A percentile compares a stretch with the other conserved stretches of the same genome.
Conservation (phyloP, 2,797 vertebrate species). For the Pogoniulus pusillus region DNA sequence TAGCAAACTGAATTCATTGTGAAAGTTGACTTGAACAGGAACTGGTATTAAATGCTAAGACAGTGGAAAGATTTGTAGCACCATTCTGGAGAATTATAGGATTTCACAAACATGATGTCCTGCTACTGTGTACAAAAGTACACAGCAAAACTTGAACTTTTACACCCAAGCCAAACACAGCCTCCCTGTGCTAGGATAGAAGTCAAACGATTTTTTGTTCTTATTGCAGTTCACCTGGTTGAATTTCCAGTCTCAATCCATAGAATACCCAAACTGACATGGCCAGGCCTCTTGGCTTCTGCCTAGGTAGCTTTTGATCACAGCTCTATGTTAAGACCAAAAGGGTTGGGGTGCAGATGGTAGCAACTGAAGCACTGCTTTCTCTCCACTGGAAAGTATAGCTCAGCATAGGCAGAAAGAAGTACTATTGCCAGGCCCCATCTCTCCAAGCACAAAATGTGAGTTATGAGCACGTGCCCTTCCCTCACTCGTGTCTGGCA, state of each 20-base stretch:
- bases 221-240: neutral
- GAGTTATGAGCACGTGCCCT: too few species aligned
- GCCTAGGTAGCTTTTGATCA: too few species aligned
- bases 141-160: neutral
- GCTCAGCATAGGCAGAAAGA: too few species aligned
- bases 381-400: too few species aligned
- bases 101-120: neutral
- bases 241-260: neutral
- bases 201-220: neutral
- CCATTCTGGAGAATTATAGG: neutral
- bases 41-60: neutral
- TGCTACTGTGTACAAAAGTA: neutral
- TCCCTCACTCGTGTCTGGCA: too few species aligned
- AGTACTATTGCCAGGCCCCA: too few species aligned
- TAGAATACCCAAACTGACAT: neutral
- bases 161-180: neutral
- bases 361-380: too few species aligned
- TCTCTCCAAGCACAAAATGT: too few species aligned
- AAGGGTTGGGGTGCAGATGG: too few species aligned
- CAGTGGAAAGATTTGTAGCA: neutral
- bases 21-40: neutral
- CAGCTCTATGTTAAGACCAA: too few species aligned
- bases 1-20: neutral
- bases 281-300: neutral
- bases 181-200: neutral